Percentiles rank a stretch among this genome's conserved stretches.
Conservation (phyloP, 2,888 invertebrate species). For the Cheilosia vulpina region DNA sequence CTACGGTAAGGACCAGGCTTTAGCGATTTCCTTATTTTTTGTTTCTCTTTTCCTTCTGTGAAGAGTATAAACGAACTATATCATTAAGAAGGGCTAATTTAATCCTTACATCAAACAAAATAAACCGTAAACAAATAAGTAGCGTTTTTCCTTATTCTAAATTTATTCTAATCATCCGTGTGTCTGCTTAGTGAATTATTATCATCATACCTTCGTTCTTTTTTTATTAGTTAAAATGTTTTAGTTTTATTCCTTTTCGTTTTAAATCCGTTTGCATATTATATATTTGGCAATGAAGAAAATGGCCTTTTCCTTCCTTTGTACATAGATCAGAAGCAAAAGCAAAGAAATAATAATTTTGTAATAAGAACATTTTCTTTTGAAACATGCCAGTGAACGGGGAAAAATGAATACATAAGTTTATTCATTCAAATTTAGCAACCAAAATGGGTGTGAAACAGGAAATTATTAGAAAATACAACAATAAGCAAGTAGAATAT, state of each 20-base stretch:
- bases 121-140: neutral
- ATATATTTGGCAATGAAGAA: constrained; percentile 19
- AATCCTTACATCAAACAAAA: neutral
- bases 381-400: constrained; percentile 15
- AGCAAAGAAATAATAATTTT: constrained; percentile 35
- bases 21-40: too few species aligned
- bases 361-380: constrained; percentile 4
- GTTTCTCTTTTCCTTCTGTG: too few species aligned
- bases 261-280: neutral
- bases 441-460: constrained; percentile 14
- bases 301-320: constrained; percentile 28
- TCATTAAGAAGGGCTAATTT: neutral
- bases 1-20: too few species aligned
- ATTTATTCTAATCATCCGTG: too few species aligned
- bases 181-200: too few species aligned
- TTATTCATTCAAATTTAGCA: constrained; percentile 15
- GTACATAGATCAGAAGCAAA: constrained; percentile 15
- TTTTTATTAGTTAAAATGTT: too few species aligned
- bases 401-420: neutral
- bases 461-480: constrained; percentile 5
- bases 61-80: too few species aligned
- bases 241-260: too few species aligned
- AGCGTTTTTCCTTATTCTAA: neutral
- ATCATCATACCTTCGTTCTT: too few species aligned
- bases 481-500: constrained; percentile 10